phyloP scores from a whole-genome alignment of 2,888 invertebrate genomes.

The Mechanitis mazaeus region DNA sequence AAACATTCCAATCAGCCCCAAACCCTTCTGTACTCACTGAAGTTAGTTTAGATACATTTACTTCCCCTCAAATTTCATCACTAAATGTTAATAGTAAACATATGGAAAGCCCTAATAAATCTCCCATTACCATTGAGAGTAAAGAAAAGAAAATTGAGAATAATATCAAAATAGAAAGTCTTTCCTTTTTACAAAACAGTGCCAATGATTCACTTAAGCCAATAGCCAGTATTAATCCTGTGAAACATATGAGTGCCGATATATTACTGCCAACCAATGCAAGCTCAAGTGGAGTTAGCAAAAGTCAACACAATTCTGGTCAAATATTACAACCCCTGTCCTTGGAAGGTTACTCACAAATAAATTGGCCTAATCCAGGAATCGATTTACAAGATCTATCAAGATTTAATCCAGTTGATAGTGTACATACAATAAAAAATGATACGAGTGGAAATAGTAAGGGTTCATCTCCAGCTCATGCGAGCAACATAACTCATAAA shows the following conservation, averaged over 20 bases:
- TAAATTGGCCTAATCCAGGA: slow-evolving; percentile 81
- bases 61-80: slow-evolving; percentile 9
- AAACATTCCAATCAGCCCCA: slow-evolving; percentile 67
- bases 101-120: slow-evolving; percentile 11
- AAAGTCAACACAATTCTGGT: slow-evolving; percentile 48
- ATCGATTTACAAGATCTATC: slow-evolving; percentile 70
- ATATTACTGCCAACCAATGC: slow-evolving; percentile 52
- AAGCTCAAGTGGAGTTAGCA: slow-evolving; percentile 33
- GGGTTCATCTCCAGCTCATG: slow-evolving; percentile 54
- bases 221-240: slow-evolving; percentile 30
- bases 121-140: slow-evolving; percentile 8
- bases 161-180: slow-evolving; percentile 10
- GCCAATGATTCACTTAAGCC: slow-evolving; percentile 8
- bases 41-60: slow-evolving; percentile 17
- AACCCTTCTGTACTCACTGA: slow-evolving; percentile 32
- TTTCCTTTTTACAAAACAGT: slow-evolving; percentile 8
- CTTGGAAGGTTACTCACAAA: slow-evolving; percentile 72
- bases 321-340: slow-evolving; percentile 71
- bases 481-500: slow-evolving; percentile 38
- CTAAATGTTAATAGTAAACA: slow-evolving; percentile 7
- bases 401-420: slow-evolving; percentile 69
- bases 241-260: slow-evolving; percentile 34
- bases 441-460: slow-evolving; percentile 55
- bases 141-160: slow-evolving; percentile 7
- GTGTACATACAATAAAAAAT: slow-evolving; percentile 61